A percentile compares a stretch with the other conserved stretches of the same genome.
These are phyloP conservation scores for Petrocephalus sullivani DNA, from an alignment of 2,797 vertebrate genomes.

Conservation along the genomic window DNA sequence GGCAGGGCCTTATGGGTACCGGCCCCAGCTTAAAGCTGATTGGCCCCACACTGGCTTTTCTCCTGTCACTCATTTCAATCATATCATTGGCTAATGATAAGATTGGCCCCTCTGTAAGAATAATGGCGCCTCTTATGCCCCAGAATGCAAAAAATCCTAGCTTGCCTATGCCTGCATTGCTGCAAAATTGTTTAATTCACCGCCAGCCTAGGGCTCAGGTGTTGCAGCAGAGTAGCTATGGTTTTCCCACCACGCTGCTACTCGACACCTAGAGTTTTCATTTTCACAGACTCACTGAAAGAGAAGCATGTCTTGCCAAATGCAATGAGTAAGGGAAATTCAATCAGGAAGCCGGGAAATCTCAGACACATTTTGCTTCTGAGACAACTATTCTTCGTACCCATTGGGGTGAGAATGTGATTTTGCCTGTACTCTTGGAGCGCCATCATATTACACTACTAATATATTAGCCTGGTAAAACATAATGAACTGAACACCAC, in stretches of 20 bases:
- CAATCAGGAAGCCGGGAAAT: not conserved
- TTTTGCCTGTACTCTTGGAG: not conserved
- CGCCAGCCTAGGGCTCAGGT: not conserved
- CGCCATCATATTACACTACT: not conserved
- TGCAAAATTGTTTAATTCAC: not conserved
- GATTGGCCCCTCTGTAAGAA: not conserved
- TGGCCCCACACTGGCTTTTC: not conserved
- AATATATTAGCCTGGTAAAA: not conserved
- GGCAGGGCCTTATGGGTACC: not conserved
- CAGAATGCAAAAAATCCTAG: not conserved
- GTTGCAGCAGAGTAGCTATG: not conserved
- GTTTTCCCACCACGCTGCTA: not conserved
- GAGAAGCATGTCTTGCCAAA: not conserved
- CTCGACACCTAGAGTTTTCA: not conserved
- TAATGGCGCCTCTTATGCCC: not conserved
- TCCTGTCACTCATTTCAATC: not conserved
- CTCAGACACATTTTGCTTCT: not conserved
- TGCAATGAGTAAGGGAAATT: not conserved
- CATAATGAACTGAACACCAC: not conserved
- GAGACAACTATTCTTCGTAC: not conserved
- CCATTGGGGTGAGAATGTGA: not conserved
- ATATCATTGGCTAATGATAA: not conserved
- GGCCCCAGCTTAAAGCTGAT: not conserved
- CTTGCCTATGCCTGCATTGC: not conserved
- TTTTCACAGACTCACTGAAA: slow-evolving; percentile 9